These are phyloP conservation scores for Chinchilla lanigera DNA, from an alignment of 2,113 vertebrate genomes.

Conservation along the genomic window DNA sequence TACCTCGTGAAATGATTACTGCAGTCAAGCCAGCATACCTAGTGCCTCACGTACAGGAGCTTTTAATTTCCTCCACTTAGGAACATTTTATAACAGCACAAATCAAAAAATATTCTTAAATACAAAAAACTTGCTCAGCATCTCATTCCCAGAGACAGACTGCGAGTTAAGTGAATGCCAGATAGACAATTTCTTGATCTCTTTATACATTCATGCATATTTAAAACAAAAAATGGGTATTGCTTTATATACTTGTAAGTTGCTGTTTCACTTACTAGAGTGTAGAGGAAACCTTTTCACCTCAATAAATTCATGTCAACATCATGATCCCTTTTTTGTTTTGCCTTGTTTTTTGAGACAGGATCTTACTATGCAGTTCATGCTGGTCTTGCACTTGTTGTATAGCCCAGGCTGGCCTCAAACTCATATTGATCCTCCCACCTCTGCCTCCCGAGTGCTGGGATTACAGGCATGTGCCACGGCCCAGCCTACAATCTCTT, in stretches of 20 bases:
- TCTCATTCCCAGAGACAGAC: not conserved
- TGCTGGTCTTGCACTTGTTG: no score
- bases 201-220: not conserved
- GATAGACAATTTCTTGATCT: not conserved
- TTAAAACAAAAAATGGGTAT: not conserved
- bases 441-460: no score
- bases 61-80: not conserved
- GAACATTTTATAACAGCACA: not conserved
- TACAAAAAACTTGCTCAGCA: not conserved
- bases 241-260: not conserved
- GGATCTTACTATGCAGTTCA: no score
- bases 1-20: not conserved
- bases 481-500: not conserved
- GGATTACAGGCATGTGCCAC: no score
- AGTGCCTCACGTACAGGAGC: not conserved
- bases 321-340: not conserved
- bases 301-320: not conserved
- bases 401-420: no score
- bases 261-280: not conserved
- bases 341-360: no score
- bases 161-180: not conserved
- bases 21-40: not conserved
- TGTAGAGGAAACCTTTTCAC: not conserved
- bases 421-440: no score
- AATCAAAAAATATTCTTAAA: not conserved